Base-by-base conservation (phyloP, 2,797 vertebrate genomes). In the Hapalemur alaotrensis region DNA sequence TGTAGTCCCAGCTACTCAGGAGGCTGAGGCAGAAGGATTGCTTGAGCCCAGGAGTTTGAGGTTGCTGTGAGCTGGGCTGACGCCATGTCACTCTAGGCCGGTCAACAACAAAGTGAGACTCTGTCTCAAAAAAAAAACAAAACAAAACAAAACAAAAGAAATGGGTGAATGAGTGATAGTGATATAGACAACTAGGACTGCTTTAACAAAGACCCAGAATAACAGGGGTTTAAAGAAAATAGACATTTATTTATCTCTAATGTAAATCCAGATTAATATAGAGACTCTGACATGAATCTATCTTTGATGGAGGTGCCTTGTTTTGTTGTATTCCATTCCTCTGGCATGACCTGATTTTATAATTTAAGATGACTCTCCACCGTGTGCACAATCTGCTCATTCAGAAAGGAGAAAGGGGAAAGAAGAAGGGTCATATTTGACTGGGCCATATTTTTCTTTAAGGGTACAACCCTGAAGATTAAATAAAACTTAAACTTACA, bases 201-300 rank as follows among this genome's bases (percentile, higher is more conserved):
- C 11, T 89, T 93, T 87, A 80, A 50, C 15, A 83, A 82, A 87
- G 25, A 88, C 2, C 1, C 15, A 82, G 25, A 57, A 0, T 41
- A 83, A 32, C 5, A 48, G 25, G 18, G 7, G 4, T 75, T 96
- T 89, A 79, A 80, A 94, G 30, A 88, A 82, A 67, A 25, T 4
- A 20, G 25, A 80, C 78, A n/a, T 52, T 69, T 54, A 5, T 65
- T 92, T 86, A 35, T 81, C 72, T 78, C 48, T 73, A 83, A 86
- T 11, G 12, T n/a, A 76, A 15, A 78, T 46, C 3, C 5, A 82
- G 35, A 28, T 76, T 69, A 28, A 80, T 23, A n/a, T 4, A 13
- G 59, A 75, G 52, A 86, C 23, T 61, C 4, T 72, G 48, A 63
- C 10, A 41, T 25, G 28, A 57, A 70, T 70, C 65, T 84, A 4